A percentile compares a stretch with the other conserved stretches of the same genome.
phyloP scores from a whole-genome alignment of 2,888 invertebrate species.

The Catocala nupta region DNA sequence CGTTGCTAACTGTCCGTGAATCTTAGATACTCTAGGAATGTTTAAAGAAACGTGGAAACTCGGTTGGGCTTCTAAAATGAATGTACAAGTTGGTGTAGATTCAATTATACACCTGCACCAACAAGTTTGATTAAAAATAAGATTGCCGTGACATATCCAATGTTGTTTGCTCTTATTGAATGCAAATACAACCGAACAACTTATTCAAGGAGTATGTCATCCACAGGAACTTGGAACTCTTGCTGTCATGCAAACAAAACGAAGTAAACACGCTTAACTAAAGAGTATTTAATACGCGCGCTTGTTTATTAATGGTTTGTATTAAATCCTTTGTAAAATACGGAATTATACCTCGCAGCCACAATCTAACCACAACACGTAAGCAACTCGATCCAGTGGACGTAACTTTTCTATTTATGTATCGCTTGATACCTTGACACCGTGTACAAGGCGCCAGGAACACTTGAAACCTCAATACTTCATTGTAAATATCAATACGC shows the following conservation, averaged over 20 bases:
- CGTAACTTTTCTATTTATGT: conserved; percentile 57
- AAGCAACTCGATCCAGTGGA: conserved; percentile 56
- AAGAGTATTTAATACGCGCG: conserved; percentile 4
- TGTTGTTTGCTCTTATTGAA: too few relatives aligned
- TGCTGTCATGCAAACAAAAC: conserved; percentile 4
- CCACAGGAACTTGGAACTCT: not conserved
- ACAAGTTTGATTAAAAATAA: not conserved
- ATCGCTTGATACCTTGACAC: conserved; percentile 43
- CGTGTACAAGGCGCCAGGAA: conserved; percentile 25
- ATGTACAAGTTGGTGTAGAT: not conserved
- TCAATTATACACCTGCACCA: not conserved
- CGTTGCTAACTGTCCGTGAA: conserved; percentile 16
- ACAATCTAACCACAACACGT: conserved; percentile 53
- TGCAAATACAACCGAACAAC: too few relatives aligned
- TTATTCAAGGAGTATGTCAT: not conserved
- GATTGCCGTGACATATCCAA: not conserved
- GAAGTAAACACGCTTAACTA: not conserved
- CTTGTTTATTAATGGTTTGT: conserved; percentile 7
- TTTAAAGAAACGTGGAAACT: conserved; percentile 10
- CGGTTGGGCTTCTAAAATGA: not conserved
- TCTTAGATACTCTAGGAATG: conserved; percentile 17
- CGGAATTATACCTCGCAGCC: conserved; percentile 44
- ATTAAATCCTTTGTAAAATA: conserved; percentile 31
- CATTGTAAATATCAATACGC: conserved; percentile 25
- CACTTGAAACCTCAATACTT: conserved; percentile 35